phyloP scores from a whole-genome alignment of 2,113 vertebrate species.

The Callorhinus ursinus region DNA sequence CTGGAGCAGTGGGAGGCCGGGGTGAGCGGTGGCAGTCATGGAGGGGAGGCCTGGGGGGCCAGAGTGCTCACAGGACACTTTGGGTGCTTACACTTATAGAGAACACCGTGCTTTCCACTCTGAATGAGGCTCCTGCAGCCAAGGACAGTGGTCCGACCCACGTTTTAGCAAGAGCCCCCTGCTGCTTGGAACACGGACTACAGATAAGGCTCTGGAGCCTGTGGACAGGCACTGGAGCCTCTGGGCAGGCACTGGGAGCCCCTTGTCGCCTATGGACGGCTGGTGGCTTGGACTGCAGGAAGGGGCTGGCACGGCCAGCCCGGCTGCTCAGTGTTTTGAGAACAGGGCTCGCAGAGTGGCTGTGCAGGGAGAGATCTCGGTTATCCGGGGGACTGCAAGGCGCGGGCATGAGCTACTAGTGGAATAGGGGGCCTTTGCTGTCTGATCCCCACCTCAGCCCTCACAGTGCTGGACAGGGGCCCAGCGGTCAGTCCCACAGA shows the following conservation, averaged over 20 bases:
- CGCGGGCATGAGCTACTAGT: background rate
- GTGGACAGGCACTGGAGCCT: accelerated
- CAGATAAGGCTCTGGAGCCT: background rate
- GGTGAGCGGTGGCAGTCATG: background rate
- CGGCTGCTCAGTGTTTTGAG: background rate
- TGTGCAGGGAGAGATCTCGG: background rate
- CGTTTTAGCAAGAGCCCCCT: background rate
- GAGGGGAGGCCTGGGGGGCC: background rate
- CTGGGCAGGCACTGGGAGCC: background rate
- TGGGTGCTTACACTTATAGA: background rate
- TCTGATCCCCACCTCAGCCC: background rate
- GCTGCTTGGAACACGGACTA: background rate
- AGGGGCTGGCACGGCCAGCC: background rate
- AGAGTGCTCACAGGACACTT: background rate
- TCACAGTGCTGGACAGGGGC: background rate
- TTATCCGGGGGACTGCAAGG: no score
- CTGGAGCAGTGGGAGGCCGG: background rate
- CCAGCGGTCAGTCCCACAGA: background rate
- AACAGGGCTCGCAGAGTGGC: background rate
- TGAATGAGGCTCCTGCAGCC: background rate
- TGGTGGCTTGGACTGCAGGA: background rate
- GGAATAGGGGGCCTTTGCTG: no score
- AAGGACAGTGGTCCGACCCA: background rate
- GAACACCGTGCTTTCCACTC: background rate
- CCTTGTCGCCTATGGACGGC: background rate